A percentile compares a stretch with the other conserved stretches of the same genome.
These are phyloP conservation scores for Gephyroberyx darwinii DNA, from an alignment of 2,797 vertebrate species.

Conservation along the genomic window DNA sequence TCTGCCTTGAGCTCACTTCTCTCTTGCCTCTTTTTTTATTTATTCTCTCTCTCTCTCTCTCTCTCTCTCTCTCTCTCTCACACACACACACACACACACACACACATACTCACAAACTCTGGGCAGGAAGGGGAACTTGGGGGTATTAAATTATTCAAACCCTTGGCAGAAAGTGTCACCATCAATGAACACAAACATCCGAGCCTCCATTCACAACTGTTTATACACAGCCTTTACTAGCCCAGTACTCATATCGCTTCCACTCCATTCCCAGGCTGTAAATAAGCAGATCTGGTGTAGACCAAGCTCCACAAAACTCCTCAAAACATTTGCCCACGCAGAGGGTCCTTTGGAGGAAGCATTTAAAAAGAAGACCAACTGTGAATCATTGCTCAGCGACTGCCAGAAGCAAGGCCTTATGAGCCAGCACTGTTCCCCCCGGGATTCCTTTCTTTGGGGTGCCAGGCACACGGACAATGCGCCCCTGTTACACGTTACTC, in stretches of 20 bases:
- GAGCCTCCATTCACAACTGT: constrained; percentile 32
- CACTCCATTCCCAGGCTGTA: constrained; percentile 13
- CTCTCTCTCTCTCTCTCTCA: background rate
- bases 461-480: too few species aligned
- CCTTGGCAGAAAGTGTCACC: constrained; percentile 51
- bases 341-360: background rate
- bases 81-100: constrained; percentile 6
- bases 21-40: constrained; percentile 10
- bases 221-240: constrained; percentile 43
- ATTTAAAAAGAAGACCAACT: background rate
- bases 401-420: background rate
- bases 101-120: background rate
- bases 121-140: constrained; percentile 9
- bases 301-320: background rate
- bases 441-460: too few species aligned
- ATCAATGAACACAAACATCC: constrained; percentile 33
- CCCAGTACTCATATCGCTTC: constrained; percentile 27
- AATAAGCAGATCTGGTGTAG: constrained; percentile 3
- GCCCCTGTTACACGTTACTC: too few species aligned
- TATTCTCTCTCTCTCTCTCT: constrained; percentile 22
- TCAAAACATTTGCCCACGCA: background rate
- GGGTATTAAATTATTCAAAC: constrained; percentile 64
- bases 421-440: too few species aligned
- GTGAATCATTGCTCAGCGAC: background rate
- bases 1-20: constrained; percentile 34